phyloP scores from a whole-genome alignment of 2,797 vertebrate genomes.

The Gadopsis marmoratus region DNA sequence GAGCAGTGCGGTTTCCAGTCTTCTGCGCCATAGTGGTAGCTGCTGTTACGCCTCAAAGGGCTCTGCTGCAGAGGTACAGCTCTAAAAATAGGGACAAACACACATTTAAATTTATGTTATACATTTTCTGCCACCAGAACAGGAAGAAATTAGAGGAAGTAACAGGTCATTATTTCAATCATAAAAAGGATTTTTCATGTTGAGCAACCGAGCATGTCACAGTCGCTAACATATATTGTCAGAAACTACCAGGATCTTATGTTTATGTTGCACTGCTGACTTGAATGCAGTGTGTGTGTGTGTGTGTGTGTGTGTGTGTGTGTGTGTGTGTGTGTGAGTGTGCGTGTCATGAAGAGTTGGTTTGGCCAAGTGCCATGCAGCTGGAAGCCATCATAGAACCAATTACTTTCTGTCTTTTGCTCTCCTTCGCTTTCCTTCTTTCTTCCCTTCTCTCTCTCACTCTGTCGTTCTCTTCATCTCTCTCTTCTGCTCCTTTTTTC shows the following conservation, averaged over 20 bases:
- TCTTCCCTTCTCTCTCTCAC: slow-evolving; percentile 53
- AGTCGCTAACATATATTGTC: slow-evolving; percentile 59
- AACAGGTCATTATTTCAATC: slow-evolving; percentile 65
- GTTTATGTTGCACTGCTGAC: slow-evolving; percentile 62
- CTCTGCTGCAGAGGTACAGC: slow-evolving; percentile 20
- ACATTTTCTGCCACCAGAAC: slow-evolving; percentile 19
- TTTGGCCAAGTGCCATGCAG: slow-evolving; percentile 89
- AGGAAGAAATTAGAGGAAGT: slow-evolving; percentile 32
- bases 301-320: slow-evolving; percentile 37
- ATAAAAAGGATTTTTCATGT: slow-evolving; percentile 51
- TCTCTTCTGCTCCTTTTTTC: slow-evolving; percentile 65
- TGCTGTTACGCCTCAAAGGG: background rate
- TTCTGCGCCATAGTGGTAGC: slow-evolving; percentile 28
- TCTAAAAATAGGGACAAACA: slow-evolving; percentile 18
- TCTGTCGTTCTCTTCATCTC: slow-evolving; percentile 66
- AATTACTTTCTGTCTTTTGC: slow-evolving; percentile 93
- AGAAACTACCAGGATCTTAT: slow-evolving; percentile 56
- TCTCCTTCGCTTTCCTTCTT: slow-evolving; percentile 64
- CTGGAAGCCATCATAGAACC: slow-evolving; percentile 97
- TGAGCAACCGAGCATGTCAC: slow-evolving; percentile 47
- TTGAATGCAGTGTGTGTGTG: slow-evolving; percentile 31
- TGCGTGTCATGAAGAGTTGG: slow-evolving; percentile 68
- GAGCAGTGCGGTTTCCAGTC: slow-evolving; percentile 2
- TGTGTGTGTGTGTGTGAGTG: slow-evolving; percentile 26
- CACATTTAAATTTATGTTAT: slow-evolving; percentile 35